A percentile compares a stretch with the other conserved stretches of the same genome.
These are phyloP conservation scores for Lasioglossum malachurum DNA, from an alignment of 2,888 invertebrate genomes.

Conservation along the genomic window DNA sequence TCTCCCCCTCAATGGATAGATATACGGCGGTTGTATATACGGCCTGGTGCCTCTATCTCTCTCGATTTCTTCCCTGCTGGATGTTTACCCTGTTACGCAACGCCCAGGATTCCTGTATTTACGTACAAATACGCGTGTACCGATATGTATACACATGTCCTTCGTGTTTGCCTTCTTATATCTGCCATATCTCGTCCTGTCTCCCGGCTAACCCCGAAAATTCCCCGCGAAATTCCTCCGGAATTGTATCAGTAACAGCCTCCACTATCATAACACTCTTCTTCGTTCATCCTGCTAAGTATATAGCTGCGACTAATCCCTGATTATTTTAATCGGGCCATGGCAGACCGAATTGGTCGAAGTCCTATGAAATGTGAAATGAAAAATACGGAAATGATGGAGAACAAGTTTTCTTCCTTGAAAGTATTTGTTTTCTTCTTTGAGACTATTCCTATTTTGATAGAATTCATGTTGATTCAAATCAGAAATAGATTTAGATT, in stretches of 20 bases:
- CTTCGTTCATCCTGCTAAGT: background rate
- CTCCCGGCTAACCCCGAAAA: slow-evolving; percentile 53
- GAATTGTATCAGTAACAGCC: slow-evolving; percentile 57
- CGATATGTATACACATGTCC: slow-evolving; percentile 71
- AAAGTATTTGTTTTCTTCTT: too few relatives aligned
- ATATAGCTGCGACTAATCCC: background rate
- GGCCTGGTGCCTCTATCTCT: slow-evolving; percentile 45
- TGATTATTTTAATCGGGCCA: background rate
- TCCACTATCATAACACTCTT: background rate
- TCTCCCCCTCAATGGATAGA: slow-evolving; percentile 66
- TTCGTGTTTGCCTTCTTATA: slow-evolving; percentile 82
- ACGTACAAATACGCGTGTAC: slow-evolving; percentile 80
- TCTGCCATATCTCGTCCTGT: slow-evolving; percentile 71
- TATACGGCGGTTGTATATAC: slow-evolving; percentile 69
- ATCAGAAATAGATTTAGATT: background rate
- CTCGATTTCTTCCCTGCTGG: slow-evolving; percentile 64
- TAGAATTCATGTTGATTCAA: background rate
- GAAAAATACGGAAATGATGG: background rate
- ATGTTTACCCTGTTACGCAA: slow-evolving; percentile 78
- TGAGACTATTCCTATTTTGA: background rate
- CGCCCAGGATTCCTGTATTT: slow-evolving; percentile 79
- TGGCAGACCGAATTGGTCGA: background rate
- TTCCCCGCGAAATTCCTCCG: slow-evolving; percentile 42
- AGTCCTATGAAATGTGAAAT: background rate
- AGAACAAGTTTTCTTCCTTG: background rate